These are phyloP conservation scores for Papilio helenus DNA, from an alignment of 1,140 invertebrate genomes.

Conservation along the genomic window DNA sequence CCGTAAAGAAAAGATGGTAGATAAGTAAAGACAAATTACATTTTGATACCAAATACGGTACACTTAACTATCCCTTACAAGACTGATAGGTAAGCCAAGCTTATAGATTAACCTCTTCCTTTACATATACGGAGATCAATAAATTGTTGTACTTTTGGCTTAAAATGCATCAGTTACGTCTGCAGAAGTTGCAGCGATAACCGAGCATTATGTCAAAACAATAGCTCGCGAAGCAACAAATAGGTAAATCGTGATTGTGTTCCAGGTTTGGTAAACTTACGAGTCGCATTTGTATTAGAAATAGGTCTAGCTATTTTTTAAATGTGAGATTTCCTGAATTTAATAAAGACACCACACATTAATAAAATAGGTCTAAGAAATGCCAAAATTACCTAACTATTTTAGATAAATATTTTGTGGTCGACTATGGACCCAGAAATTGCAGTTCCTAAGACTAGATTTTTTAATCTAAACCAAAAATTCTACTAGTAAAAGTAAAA, in stretches of 20 bases:
- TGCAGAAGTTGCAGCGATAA: slow-evolving; percentile 30
- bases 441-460: not conserved
- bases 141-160: slow-evolving; percentile 3
- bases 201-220: slow-evolving; percentile 43
- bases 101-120: slow-evolving; percentile 18
- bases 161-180: slow-evolving; percentile 27
- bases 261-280: slow-evolving; percentile 51
- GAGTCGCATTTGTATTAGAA: slow-evolving; percentile 43
- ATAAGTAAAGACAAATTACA: slow-evolving; percentile 23
- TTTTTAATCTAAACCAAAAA: too few relatives aligned
- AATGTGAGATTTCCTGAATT: too few relatives aligned
- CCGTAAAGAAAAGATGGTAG: not conserved
- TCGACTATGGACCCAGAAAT: not conserved
- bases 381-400: not conserved
- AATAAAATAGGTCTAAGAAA: not conserved
- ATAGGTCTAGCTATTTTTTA: too few relatives aligned
- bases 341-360: not conserved
- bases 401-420: not conserved
- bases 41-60: not conserved
- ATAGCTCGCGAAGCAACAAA: slow-evolving; percentile 44
- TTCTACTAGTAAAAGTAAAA: not conserved
- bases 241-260: slow-evolving; percentile 52
- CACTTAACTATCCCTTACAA: not conserved
- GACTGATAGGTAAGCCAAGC: not conserved
- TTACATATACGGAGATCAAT: slow-evolving; percentile 2